Evolutionary conservation across 2,888 invertebrate species (phyloP), one percentile per base, ranked within the genome.

Genomic region (Erpobdella octoculata): DNA sequence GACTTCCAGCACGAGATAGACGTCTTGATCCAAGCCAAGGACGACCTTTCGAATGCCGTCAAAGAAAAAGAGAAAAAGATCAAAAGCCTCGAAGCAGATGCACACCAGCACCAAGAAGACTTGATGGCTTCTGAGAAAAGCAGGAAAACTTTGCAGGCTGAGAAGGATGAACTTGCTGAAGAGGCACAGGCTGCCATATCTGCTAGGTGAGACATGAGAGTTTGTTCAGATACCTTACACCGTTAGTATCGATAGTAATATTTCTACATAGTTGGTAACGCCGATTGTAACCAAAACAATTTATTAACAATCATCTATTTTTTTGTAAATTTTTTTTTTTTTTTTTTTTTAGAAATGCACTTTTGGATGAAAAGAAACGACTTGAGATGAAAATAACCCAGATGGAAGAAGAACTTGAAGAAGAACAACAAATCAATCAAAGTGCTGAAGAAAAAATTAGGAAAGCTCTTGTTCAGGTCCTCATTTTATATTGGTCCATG

Each of bases 371-470:
- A 82, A 97, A 97, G 86, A 90, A 95, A 73, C 89, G 96, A 0
- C 86, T 97, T 70, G 98, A 98, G 83, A 91, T 92, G 62, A 88
- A 93, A 83, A 94, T 98, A 81, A 88, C 91, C 25, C 89, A 93
- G 8, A 86, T 98, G 5, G 97, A 97, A 81, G 97, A 98, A 80
- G 96, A 97, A 82, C 85, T 98, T 31, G 97, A 98, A 79, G 97
- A 97, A 81, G 97, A 97, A 83, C 95, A 96, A 84, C 90, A 37
- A 77, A 94, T 92, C 84, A 89, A 89, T 71, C 97, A 97, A 85
- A 88, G 93, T 74, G 86, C 91, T 74, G 89, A 90, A 80, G 87
- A 87, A 76, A 89, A 94, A 77, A 89, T 91, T 71, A 72, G 70
- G 38, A 72, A 72, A 36, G 59, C 59, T 37, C 31, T 37, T n/a